Base-by-base conservation (phyloP, 2,888 invertebrate genomes). In the Orthosia incerta region DNA sequence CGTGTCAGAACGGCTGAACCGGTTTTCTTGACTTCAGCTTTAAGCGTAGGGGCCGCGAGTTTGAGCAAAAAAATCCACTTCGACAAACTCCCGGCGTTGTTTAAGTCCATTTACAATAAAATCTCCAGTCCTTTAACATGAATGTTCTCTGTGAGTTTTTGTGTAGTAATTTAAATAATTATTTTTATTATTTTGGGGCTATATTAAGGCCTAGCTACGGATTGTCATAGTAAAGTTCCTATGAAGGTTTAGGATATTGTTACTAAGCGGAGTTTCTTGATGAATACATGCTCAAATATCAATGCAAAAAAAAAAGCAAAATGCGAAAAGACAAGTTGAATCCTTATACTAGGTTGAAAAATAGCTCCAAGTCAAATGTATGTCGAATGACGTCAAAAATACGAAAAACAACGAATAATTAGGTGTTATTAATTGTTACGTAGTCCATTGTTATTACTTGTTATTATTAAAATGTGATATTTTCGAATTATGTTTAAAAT, bases 21-120 rank as follows among this genome's bases (percentile, higher is more conserved):
- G 0, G 74, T 82, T 3, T 75, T 85, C 39, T 71, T 88, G 20
- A 89, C 87, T n/a, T 83, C 89, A 39, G 65, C 65, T 50, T 16
- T 80, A 23, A 46, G 72, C 70, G 26, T 82, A 85, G 76, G 89
- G 15, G 86, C 89, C 4, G 81, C 88, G 23, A 87, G 84, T 76
- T 79, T 90, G 55, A 90, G 88, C 68, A 93, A 92, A 68, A 87
- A 87, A 57, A 86, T 91, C 39, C 88, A 91, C 69, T 86, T 90
- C 39, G 92, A 92, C n/a, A 93, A 90, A 76, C 74, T 93, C 48
- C 93, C 95, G 2, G 90, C 85, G 5, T 79, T 93, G 48, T 94
- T 95, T 83, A 91, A 89, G 75, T 90, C 87, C 61, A 88, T 95
- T 65, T 91, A 90, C 71, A 89, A 86, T 78, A 94, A 94, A 87